Evolutionary conservation across 2,113 vertebrate species (phyloP), one percentile per base, ranked within the genome.

Genomic region (Heloderma charlesbogerti): DNA sequence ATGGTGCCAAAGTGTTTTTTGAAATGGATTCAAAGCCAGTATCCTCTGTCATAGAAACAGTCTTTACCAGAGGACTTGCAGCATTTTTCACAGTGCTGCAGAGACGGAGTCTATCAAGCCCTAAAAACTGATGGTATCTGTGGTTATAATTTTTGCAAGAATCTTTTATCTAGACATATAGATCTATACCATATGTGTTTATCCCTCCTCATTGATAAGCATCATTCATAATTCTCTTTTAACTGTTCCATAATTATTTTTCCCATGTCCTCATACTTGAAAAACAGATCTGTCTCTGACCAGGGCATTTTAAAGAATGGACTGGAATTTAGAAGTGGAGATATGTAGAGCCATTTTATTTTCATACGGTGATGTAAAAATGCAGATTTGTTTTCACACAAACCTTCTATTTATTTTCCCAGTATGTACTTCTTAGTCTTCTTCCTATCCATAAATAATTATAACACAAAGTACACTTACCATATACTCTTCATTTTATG

Each of bases 21-120:
- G 67, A 91, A 92, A 87, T 82, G 72, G 83, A 92, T 94, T 93
- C 63, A 91, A 95, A 96, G 79, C 87, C 34, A 63, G 25, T 91
- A 90, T 81, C 27, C 4, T 8, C 1, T 91, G 3, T 79, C 83
- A 79, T 69, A 31, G 45, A 95, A 88, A 40, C 18, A 91, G 66
- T 10, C 54, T 91, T 93, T 93, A 63, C 48, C 4, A 16, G 0
- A 0, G 34, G 43, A 90, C 15, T 92, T 93, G 66, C 45, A 78
- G 1, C 13, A 20, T 86, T 92, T 95, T 84, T 83, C 4, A 0
- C 85, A 90, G 9, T 66, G 3, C 81, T 91, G 31, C 2, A 80
- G 84, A 92, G 37, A 91, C 86, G 92, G 93, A 93, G 77, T 89
- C 0, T 87, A 88, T 84, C 0, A 0, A 37, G 25, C 51, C 90